Evolutionary conservation across 2,888 invertebrate genomes (phyloP).

Genomic region (Schizotus pectinicornis): DNA sequence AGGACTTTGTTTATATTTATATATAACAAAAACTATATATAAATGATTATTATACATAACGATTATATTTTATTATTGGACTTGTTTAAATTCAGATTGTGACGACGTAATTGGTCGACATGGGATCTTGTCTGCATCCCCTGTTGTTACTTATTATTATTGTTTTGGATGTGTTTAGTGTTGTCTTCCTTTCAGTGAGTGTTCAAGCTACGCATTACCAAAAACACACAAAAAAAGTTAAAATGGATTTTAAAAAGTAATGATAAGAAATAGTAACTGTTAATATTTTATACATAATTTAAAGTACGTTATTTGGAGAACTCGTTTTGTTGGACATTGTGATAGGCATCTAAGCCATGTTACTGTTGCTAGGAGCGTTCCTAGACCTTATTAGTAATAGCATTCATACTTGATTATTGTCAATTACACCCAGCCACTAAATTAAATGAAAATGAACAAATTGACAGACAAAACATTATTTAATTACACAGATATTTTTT

Average conservation of each 20-base stretch:
- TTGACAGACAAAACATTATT: slow-evolving; percentile 66
- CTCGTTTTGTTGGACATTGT: slow-evolving; percentile 61
- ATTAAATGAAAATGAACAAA: slow-evolving; percentile 55
- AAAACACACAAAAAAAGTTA: slow-evolving; percentile 45
- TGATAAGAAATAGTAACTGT: slow-evolving; percentile 57
- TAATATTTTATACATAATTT: slow-evolving; percentile 63
- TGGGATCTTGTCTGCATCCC: slow-evolving; percentile 13
- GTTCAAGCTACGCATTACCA: slow-evolving; percentile 61
- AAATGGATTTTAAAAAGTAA: slow-evolving; percentile 21
- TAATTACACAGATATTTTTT: slow-evolving; percentile 75
- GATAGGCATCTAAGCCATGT: slow-evolving; percentile 60
- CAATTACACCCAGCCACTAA: slow-evolving; percentile 60
- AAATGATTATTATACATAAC: slow-evolving; percentile 53
- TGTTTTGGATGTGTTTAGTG: slow-evolving; percentile 53
- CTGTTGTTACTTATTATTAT: slow-evolving; percentile 21
- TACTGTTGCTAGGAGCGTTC: slow-evolving; percentile 59
- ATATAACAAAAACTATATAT: slow-evolving; percentile 59
- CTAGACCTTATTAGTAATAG: slow-evolving; percentile 57
- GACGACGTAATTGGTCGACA: slow-evolving; percentile 18
- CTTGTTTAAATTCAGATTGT: slow-evolving; percentile 47
- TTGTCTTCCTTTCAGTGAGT: slow-evolving; percentile 59
- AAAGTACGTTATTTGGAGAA: slow-evolving; percentile 60
- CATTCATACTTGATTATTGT: slow-evolving; percentile 60
- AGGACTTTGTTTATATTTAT: slow-evolving; percentile 69
- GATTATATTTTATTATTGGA: slow-evolving; percentile 58